These are phyloP conservation scores for Entomobrya multifasciata DNA, from an alignment of 2,888 invertebrate genomes.

Conservation along the genomic window DNA sequence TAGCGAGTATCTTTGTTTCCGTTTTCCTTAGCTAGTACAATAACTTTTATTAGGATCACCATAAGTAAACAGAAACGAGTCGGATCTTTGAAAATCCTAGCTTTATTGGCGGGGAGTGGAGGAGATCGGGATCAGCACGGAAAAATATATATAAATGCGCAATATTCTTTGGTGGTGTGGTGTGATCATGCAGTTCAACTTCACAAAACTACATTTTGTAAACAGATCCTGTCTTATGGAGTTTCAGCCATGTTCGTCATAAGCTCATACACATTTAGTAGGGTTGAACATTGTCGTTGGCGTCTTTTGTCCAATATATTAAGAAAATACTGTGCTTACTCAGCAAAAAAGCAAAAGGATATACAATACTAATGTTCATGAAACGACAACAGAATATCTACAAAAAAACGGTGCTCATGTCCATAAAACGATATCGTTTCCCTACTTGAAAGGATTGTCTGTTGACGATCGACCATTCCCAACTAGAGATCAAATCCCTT, in stretches of 20 bases:
- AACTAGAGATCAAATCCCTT: no score
- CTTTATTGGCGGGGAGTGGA: not conserved
- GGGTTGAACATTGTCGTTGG: no score
- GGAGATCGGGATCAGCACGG: not conserved
- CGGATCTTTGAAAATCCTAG: not conserved
- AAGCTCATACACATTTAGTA: not conserved
- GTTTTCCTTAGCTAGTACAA: not conserved
- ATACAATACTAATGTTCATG: not conserved
- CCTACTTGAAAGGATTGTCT: no score
- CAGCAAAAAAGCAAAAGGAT: not conserved
- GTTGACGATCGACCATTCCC: no score
- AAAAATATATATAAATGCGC: not conserved
- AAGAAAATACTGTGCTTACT: not conserved
- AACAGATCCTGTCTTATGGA: conserved; percentile 19
- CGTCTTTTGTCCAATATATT: not conserved
- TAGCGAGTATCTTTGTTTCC: not conserved
- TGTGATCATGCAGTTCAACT: not conserved
- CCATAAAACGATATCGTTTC: no score
- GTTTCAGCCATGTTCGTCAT: not conserved
- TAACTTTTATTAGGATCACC: conserved; percentile 33
- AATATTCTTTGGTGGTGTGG: conserved; percentile 2
- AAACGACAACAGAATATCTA: not conserved
- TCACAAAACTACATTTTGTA: conserved; percentile 30
- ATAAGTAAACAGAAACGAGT: not conserved
- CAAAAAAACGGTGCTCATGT: no score